phyloP scores from a whole-genome alignment of 2,888 invertebrate species.

The Argyresthia goedartella region DNA sequence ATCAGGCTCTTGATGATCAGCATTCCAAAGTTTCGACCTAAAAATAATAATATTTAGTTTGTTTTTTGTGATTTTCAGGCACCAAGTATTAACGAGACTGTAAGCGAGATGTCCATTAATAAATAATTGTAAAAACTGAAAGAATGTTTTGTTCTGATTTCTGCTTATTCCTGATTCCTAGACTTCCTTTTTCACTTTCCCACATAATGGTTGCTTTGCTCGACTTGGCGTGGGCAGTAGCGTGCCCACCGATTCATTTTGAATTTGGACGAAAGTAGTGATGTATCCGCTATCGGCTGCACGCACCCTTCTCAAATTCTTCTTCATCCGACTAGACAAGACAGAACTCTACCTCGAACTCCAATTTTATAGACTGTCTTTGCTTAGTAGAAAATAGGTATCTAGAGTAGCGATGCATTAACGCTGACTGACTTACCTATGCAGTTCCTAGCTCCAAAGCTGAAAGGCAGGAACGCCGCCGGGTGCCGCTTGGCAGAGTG shows the following conservation, averaged over 20 bases:
- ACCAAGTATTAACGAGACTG: too few species aligned
- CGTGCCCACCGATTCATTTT: too few species aligned
- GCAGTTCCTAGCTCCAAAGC: constrained; percentile 59
- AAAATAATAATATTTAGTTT: constrained; percentile 5
- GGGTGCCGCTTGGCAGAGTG: constrained; percentile 46
- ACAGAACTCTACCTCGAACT: background rate
- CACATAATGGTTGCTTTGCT: background rate
- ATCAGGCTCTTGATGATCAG: constrained; percentile 47
- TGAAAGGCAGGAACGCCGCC: constrained; percentile 59
- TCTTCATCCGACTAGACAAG: too few species aligned
- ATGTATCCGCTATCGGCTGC: too few species aligned
- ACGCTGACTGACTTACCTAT: constrained; percentile 37
- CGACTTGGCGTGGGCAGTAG: too few species aligned
- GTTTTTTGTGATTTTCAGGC: background rate
- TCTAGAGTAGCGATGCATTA: background rate
- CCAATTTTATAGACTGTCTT: background rate
- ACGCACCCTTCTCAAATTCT: too few species aligned
- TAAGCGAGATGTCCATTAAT: background rate
- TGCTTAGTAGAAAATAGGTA: background rate
- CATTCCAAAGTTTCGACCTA: constrained; percentile 58
- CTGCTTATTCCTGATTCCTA: background rate
- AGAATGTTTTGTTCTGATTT: background rate
- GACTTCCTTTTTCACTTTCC: background rate
- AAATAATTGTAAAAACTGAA: background rate
- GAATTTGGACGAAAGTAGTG: too few species aligned